A percentile compares a stretch with the other conserved stretches of the same genome.
phyloP scores from a whole-genome alignment of 2,888 invertebrate genomes.

The Phengaris alcon region DNA sequence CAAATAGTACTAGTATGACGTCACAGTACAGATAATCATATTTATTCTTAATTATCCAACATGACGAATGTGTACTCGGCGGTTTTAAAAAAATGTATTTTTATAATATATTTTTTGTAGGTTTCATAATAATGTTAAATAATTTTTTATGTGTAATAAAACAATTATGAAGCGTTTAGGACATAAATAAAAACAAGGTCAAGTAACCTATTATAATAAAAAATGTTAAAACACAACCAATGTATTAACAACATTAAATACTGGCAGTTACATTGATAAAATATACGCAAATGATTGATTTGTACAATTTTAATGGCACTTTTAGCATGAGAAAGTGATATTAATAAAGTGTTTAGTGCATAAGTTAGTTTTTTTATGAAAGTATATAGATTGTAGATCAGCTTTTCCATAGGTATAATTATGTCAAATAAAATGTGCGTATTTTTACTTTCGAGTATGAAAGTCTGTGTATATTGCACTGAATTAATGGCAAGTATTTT shows the following conservation, averaged over 20 bases:
- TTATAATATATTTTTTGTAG: too few relatives aligned
- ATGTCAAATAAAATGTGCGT: background rate
- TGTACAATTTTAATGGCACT: conserved; percentile 10
- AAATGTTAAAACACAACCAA: conserved; percentile 59
- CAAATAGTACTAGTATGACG: too few relatives aligned
- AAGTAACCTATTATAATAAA: conserved; percentile 27
- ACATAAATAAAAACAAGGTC: too few relatives aligned
- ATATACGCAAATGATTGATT: background rate
- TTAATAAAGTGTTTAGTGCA: background rate
- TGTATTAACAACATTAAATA: conserved; percentile 62
- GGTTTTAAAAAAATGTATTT: too few relatives aligned
- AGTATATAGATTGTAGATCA: background rate
- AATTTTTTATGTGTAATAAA: too few relatives aligned
- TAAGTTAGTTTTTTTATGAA: background rate
- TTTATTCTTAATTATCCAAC: too few relatives aligned
- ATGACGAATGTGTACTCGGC: too few relatives aligned
- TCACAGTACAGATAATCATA: too few relatives aligned
- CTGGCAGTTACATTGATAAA: conserved; percentile 55
- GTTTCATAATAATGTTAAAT: too few relatives aligned
- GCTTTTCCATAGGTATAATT: background rate
- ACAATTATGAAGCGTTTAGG: too few relatives aligned
- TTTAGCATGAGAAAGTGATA: background rate
- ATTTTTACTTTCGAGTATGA: conserved; percentile 13
- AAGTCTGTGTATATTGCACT: background rate
- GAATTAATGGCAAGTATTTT: background rate